phyloP scores from a whole-genome alignment of 2,888 invertebrate genomes.

The Azorinus chamasolen region DNA sequence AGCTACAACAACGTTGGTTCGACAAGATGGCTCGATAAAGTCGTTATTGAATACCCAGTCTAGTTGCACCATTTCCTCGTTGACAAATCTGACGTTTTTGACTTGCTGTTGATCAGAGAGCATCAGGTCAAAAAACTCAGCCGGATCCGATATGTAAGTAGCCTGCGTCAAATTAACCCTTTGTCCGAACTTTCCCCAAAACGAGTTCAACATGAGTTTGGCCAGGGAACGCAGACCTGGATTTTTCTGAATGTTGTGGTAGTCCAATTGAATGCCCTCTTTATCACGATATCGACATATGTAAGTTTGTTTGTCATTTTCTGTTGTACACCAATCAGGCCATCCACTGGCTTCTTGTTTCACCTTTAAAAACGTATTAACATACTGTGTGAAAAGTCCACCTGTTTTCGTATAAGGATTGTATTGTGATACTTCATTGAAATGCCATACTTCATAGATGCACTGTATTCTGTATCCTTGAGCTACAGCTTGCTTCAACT shows the following conservation, averaged over 20 bases:
- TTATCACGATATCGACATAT: constrained; percentile 54
- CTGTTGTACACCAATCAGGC: constrained; percentile 60
- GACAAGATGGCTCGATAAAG: constrained; percentile 24
- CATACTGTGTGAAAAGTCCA: constrained; percentile 76
- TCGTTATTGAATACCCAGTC: constrained; percentile 26
- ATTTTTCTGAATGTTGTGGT: constrained; percentile 22
- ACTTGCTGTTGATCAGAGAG: constrained; percentile 25
- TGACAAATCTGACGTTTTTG: constrained; percentile 18
- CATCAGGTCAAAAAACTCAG: constrained; percentile 25
- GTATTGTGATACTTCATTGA: constrained; percentile 62
- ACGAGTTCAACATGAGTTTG: constrained; percentile 29
- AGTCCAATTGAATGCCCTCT: constrained; percentile 29
- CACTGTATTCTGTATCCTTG: constrained; percentile 78
- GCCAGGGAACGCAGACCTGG: constrained; percentile 34
- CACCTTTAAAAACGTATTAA: constrained; percentile 67
- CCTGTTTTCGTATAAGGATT: constrained; percentile 35
- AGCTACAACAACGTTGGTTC: constrained; percentile 42
- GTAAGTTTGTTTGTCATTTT: constrained; percentile 66
- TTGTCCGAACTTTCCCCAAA: constrained; percentile 43
- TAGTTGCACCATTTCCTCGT: constrained; percentile 26
- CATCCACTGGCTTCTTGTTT: constrained; percentile 74
- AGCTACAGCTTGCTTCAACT: constrained; percentile 79
- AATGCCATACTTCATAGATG: constrained; percentile 83
- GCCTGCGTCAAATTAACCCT: constrained; percentile 30
- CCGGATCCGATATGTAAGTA: constrained; percentile 10